Evolutionary conservation across 2,113 vertebrate species (phyloP).

Genomic region (Irena cyanogastra): DNA sequence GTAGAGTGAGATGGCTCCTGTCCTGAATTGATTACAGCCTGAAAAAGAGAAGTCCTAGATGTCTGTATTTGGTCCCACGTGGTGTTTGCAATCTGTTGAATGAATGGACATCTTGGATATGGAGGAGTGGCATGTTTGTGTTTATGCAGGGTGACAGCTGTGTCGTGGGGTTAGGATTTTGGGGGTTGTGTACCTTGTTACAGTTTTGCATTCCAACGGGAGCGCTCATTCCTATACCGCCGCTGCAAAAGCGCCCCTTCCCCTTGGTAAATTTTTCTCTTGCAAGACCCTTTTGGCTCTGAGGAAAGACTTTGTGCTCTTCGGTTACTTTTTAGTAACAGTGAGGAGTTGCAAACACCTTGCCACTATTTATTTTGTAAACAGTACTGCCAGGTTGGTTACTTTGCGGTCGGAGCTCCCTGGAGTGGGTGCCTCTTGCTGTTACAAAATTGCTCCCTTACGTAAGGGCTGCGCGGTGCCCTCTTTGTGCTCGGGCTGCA

Average conservation of each 20-base stretch:
- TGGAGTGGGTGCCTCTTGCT: background rate
- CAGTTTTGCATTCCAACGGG: background rate
- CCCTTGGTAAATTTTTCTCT: background rate
- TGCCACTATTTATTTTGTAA: background rate
- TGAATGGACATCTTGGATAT: fast-evolving
- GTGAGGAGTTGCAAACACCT: fast-evolving
- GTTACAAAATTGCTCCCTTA: background rate
- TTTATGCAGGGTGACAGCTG: background rate
- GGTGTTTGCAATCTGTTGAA: fast-evolving
- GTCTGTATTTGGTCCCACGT: fast-evolving
- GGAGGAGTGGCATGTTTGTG: background rate
- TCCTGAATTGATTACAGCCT: background rate
- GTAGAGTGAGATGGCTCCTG: background rate
- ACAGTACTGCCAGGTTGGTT: background rate
- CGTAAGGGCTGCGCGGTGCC: background rate
- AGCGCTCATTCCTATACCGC: fast-evolving
- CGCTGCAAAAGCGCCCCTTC: background rate
- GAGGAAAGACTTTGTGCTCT: too few species aligned
- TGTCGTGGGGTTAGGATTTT: background rate
- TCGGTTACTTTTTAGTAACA: fast-evolving
- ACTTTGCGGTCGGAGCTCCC: background rate
- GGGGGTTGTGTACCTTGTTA: too few species aligned
- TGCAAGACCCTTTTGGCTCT: background rate
- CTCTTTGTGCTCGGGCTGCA: background rate
- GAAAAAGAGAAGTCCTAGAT: background rate